These are phyloP conservation scores for Calyptomena viridis DNA, from an alignment of 2,113 vertebrate genomes.

Conservation along the genomic window DNA sequence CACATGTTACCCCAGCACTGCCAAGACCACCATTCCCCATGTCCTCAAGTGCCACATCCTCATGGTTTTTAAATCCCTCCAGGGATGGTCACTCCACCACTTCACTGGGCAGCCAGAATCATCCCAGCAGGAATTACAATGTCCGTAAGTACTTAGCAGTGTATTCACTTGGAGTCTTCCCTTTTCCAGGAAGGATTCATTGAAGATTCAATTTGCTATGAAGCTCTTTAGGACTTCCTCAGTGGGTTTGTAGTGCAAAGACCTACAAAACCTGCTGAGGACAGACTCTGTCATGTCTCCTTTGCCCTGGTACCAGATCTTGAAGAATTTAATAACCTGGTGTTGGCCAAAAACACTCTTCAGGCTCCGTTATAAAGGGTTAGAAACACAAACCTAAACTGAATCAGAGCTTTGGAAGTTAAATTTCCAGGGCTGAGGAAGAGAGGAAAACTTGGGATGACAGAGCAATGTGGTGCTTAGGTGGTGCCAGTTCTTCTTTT, in stretches of 20 bases:
- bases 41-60: neutral
- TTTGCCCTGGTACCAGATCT: neutral
- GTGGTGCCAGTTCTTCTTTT: neutral
- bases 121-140: neutral
- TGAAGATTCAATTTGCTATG: neutral
- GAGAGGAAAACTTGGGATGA: neutral
- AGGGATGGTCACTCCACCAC: neutral
- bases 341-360: neutral
- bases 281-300: neutral
- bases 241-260: neutral
- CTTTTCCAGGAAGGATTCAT: neutral
- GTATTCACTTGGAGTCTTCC: neutral
- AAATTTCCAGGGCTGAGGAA: neutral
- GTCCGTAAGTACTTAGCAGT: neutral
- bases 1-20: neutral
- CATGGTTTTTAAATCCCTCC: neutral
- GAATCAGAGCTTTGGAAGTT: neutral
- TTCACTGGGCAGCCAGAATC: no score
- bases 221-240: neutral
- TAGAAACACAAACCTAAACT: neutral
- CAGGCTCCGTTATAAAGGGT: neutral
- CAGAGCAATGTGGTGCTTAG: neutral
- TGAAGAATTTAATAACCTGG: rapidly evolving
- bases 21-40: neutral
- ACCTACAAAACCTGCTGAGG: neutral